Base-by-base conservation (phyloP, 2,797 vertebrate genomes). In the Rhadinocentrus ornatus region DNA sequence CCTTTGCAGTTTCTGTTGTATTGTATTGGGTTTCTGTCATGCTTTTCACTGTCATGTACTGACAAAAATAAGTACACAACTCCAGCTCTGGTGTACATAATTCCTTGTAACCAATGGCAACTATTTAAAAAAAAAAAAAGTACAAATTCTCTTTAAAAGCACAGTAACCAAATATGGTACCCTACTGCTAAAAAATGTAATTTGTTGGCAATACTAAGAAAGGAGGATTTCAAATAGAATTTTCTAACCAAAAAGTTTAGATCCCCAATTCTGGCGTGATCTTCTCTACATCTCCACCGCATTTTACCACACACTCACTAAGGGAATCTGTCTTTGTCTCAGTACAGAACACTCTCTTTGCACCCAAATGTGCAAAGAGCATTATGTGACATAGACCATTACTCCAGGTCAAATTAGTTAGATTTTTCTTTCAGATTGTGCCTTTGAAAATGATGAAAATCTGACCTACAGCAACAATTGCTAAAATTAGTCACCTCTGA, bases 401-500 rank as follows among this genome's bases (percentile, higher is more conserved):
- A 83, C 70, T 83, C 69, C 57, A 50, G 2, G 66, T 89, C 81
- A 86, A 89, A 90, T 87, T 79, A 84, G 80, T 54, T 22, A 32
- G 59, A 86, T 88, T 89, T 82, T 63, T 86, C 89, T 81, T 82
- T 83, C 75, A 82, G 82, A 90, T 76, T 81, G 86, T 22, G 71
- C 69, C 71, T 82, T 77, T 88, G 83, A 87, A 82, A 87, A 89
- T 76, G 76, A 87, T 44, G 32, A 78, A 54, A 78, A 46, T 65
- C 63, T 76, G 82, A 89, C 86, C 88, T 73, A 68, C 66, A 84
- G 86, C 87, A 85, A 85, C 85, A 81, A 77, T 53, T 69, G 75
- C 83, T 86, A 86, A 91, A 89, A 90, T 86, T 75, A 91, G 88
- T 90, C 87, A 90, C 90, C 86, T 89, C 81, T 88, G 90, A 92